These are phyloP conservation scores for Meleagris gallopavo DNA, from an alignment of 2,113 vertebrate genomes.

Conservation along the genomic window DNA sequence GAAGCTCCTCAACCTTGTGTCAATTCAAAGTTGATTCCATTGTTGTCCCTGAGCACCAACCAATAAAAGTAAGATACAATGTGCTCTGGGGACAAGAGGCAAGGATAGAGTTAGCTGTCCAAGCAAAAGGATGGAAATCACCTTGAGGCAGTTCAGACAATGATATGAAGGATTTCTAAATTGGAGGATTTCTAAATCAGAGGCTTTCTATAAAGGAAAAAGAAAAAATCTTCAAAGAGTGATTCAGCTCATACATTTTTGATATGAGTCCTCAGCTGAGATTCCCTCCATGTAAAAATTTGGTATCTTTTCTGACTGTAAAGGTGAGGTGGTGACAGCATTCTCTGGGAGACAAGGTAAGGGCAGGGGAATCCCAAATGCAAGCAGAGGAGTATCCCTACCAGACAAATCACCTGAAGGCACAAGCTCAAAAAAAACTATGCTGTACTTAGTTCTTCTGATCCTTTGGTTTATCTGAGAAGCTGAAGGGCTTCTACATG, in stretches of 20 bases:
- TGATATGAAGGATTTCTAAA: neutral
- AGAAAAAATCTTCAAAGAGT: neutral
- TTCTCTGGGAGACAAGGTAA: neutral
- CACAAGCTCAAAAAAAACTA: neutral
- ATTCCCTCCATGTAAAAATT: neutral
- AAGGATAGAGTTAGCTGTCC: neutral
- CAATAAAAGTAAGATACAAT: fast-evolving
- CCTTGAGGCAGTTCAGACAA: neutral
- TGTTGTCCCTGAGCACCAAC: neutral
- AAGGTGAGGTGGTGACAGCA: neutral
- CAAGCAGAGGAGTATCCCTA: neutral
- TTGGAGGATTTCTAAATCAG: neutral
- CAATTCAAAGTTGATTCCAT: neutral
- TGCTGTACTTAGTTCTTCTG: neutral
- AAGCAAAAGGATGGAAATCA: neutral
- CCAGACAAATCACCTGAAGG: neutral
- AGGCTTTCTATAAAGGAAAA: neutral
- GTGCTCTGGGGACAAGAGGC: neutral
- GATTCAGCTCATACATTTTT: neutral
- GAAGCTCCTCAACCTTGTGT: neutral
- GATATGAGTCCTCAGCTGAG: fast-evolving
- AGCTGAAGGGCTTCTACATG: neutral
- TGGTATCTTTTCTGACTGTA: neutral
- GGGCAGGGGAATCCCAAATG: neutral
- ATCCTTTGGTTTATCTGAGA: neutral